Evolutionary conservation across 2,888 invertebrate species (phyloP), one percentile per base, ranked within the genome.

Genomic region (Pollenia labialis): DNA sequence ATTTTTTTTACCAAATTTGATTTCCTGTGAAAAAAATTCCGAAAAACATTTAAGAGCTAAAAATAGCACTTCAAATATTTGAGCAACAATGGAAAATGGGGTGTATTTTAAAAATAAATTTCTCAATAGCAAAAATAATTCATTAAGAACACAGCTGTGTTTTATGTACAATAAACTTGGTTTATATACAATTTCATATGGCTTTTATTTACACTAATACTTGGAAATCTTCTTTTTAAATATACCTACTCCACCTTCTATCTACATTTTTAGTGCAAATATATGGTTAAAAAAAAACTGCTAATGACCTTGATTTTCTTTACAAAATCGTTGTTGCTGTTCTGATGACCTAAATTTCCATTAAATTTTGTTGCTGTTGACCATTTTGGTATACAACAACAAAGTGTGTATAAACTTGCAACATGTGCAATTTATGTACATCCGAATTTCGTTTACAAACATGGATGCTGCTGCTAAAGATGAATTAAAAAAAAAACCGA

Each of bases 281-380:
- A 62, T 72, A 10, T 44, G n/a, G n/a, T n/a, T n/a, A 44, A 23
- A 60, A 44, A 83, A 52, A 69, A 76, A 64, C 18, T 75, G 72
- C 62, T 71, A 52, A 72, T 84, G 81, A 87, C 87, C 87, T 87
- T 87, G 84, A 87, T 84, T 81, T 84, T 54, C 60, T 68, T 58
- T 56, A 48, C 46, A 14, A 46, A 46, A 69, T 76, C 40, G 48
- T 81, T 56, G 82, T 64, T 80, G 79, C 79, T 79, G 74, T 64
- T 84, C 81, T 46, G 84, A 74, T 87, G 84, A 87, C 87, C 87
- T 69, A 84, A 84, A 87, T 87, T 84, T 81, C 16, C 16, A 32
- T 80, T 62, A 18, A 42, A 58, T 50, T 52, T 52, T 77, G 32
- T 48, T 60, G 54, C 23, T 68, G 23, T 40, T 80, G 66, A 32